A percentile compares a stretch with the other conserved stretches of the same genome.
Evolutionary conservation across 2,113 vertebrate genomes (phyloP).

Genomic region (Pterocles orientalis): DNA sequence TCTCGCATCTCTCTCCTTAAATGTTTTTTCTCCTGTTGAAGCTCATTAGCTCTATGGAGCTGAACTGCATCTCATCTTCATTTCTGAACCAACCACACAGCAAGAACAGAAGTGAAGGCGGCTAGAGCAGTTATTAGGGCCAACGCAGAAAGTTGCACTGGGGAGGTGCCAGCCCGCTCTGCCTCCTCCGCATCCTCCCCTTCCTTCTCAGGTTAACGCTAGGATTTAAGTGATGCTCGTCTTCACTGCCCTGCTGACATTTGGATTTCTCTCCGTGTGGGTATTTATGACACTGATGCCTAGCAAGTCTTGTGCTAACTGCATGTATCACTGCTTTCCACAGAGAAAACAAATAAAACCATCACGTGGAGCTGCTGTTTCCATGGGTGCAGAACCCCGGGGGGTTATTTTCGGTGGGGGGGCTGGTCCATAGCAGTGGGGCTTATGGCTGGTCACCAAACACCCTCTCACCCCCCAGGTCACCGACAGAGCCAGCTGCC

Average conservation of each 20-base stretch:
- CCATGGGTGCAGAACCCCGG: neutral
- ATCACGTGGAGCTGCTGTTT: neutral
- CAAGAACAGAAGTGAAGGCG: neutral
- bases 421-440: neutral
- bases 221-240: neutral
- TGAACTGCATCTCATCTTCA: neutral
- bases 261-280: neutral
- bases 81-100: neutral
- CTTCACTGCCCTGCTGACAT: neutral
- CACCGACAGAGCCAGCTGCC: neutral
- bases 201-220: neutral
- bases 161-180: neutral
- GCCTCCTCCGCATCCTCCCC: neutral
- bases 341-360: constrained; percentile 57
- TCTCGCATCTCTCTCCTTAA: constrained; percentile 31
- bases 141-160: neutral
- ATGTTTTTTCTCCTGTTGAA: constrained; percentile 2
- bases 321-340: constrained; percentile 34
- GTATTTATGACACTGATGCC: neutral
- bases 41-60: neutral
- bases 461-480: neutral
- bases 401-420: neutral
- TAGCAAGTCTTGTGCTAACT: constrained; percentile 35
- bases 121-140: neutral
- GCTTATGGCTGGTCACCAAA: neutral